phyloP scores from a whole-genome alignment of 2,888 invertebrate species.

The Sympetrum striolatum region DNA sequence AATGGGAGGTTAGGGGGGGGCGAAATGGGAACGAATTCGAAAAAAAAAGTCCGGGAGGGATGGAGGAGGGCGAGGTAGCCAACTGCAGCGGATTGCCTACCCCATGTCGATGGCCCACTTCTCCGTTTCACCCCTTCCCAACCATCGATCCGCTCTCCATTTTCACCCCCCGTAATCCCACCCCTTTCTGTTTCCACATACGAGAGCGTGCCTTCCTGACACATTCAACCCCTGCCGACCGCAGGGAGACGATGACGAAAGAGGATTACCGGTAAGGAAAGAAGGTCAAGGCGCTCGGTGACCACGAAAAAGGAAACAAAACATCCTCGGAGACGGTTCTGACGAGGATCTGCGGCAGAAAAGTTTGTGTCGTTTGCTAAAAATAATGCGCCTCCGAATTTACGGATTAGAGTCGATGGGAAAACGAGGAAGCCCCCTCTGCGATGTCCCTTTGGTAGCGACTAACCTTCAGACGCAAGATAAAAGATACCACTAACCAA shows the following conservation, averaged over 20 bases:
- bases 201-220: not conserved
- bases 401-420: too few species aligned
- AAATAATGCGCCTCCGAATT: too few species aligned
- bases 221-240: not conserved
- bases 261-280: not conserved
- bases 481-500: too few species aligned
- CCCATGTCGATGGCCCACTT: conserved; percentile 37
- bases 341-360: too few species aligned
- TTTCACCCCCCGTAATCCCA: not conserved
- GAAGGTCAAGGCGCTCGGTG: not conserved
- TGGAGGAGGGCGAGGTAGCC: not conserved
- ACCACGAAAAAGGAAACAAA: too few species aligned
- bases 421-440: too few species aligned
- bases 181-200: not conserved
- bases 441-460: too few species aligned
- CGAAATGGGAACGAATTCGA: not conserved
- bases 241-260: not conserved
- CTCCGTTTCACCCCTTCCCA: not conserved
- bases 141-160: not conserved
- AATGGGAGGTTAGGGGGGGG: not conserved
- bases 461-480: too few species aligned
- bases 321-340: too few species aligned
- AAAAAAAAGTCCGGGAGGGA: not conserved
- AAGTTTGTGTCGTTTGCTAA: too few species aligned
- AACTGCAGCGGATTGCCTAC: conserved; percentile 27